Evolutionary conservation across 1,140 invertebrate species (phyloP).

Genomic region (Drosophila subpulchrella): DNA sequence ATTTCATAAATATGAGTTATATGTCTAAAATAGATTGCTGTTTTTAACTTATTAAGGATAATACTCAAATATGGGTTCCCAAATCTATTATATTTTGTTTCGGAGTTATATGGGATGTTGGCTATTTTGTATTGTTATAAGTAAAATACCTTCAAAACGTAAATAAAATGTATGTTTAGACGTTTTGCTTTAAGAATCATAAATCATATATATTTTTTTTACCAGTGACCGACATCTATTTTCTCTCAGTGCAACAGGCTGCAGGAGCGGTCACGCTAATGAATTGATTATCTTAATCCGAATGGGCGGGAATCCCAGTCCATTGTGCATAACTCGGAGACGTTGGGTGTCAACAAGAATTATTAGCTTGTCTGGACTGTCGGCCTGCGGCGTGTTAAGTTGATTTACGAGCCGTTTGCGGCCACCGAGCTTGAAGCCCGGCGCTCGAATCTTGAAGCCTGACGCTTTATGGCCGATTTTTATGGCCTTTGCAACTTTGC

Average conservation of each 20-base stretch:
- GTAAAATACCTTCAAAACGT: too few species aligned
- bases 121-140: too few species aligned
- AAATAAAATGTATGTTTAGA: too few species aligned
- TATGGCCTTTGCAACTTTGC: conserved; percentile 70
- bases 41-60: too few species aligned
- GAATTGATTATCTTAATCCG: conserved; percentile 81
- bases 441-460: conserved; percentile 15
- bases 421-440: conserved; percentile 25
- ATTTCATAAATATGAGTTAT: too few species aligned
- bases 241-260: conserved; percentile 6
- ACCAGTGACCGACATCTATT: too few species aligned
- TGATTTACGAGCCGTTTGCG: conserved; percentile 68
- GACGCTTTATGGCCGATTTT: conserved; percentile 71
- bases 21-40: too few species aligned
- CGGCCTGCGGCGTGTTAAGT: conserved; percentile 51
- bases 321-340: conserved; percentile 69
- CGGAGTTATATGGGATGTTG: too few species aligned
- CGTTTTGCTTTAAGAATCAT: too few species aligned
- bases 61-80: too few species aligned
- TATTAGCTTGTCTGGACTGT: conserved; percentile 60
- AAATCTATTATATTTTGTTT: too few species aligned
- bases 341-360: conserved; percentile 74
- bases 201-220: too few species aligned
- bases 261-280: conserved; percentile 47
- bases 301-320: conserved; percentile 17